Conservation (phyloP, 2,797 vertebrate species). For the Chaunax sp. region DNA sequence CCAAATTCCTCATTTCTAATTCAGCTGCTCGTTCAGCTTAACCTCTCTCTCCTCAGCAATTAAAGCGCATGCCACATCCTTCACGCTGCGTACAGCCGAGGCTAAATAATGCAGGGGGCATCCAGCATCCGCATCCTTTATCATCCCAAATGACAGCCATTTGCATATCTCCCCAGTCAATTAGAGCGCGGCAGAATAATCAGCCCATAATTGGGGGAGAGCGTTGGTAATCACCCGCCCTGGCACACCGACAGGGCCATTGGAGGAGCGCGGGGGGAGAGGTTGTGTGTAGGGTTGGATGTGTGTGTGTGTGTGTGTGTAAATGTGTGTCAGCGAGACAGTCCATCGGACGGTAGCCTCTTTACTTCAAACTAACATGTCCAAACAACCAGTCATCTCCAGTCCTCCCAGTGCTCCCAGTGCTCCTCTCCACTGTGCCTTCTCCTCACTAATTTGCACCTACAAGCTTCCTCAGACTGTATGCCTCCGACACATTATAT, state of each 20-base stretch:
- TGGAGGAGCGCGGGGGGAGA: conserved; percentile 59
- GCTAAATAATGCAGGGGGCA: conserved; percentile 98
- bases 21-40: conserved; percentile 98
- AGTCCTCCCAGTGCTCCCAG: conserved; percentile 35
- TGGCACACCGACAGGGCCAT: conserved; percentile 90
- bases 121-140: conserved; percentile 95
- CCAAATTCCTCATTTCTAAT: conserved; percentile 96
- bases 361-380: conserved; percentile 71
- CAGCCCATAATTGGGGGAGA: conserved; percentile 99
- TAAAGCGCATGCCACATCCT: conserved; percentile 97
- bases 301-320: conserved; percentile 42
- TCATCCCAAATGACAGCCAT: conserved; percentile 99
- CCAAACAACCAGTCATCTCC: conserved; percentile 62
- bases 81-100: conserved; percentile 97
- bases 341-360: conserved; percentile 68
- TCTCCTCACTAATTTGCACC: conserved; percentile 54
- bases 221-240: conserved; percentile 98
- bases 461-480: conserved; percentile 26
- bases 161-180: conserved; percentile 99
- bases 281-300: conserved; percentile 50
- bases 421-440: conserved; percentile 14
- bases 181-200: conserved; percentile 98
- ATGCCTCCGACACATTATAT: conserved; percentile 31
- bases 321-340: conserved; percentile 54
- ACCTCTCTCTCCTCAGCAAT: conserved; percentile 99